phyloP scores from a whole-genome alignment of 2,113 vertebrate genomes.

The Felis chaus region DNA sequence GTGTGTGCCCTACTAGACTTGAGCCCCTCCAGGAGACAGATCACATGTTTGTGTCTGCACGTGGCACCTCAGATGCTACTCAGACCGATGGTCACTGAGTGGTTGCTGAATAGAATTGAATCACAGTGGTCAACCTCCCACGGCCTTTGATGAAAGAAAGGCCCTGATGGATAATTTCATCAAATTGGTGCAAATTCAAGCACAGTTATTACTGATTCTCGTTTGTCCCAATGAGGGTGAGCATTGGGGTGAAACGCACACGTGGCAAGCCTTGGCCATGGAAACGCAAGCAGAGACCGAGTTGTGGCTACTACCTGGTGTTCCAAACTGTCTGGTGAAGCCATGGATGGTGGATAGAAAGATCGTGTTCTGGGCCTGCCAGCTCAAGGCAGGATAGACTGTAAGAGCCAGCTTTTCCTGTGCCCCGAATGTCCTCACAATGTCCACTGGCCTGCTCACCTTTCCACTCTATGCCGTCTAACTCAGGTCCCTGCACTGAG shows the following conservation, averaged over 20 bases:
- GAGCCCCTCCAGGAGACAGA: not conserved
- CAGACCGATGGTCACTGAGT: fast-evolving
- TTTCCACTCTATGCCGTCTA: not conserved
- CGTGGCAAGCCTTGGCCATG: not conserved
- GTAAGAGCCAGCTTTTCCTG: not conserved
- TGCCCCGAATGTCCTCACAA: not conserved
- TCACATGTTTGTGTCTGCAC: not conserved
- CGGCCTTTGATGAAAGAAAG: not conserved
- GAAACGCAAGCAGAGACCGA: not conserved
- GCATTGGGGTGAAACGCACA: not conserved
- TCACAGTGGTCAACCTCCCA: not conserved
- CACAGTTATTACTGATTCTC: not conserved
- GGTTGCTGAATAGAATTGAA: not conserved
- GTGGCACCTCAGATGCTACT: not conserved
- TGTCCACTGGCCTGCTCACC: not conserved
- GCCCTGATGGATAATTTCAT: not conserved
- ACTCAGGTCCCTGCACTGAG: not conserved
- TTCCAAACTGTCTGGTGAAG: not conserved
- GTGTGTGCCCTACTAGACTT: not conserved
- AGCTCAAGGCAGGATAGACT: not conserved
- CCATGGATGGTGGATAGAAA: not conserved
- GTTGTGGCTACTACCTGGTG: not conserved
- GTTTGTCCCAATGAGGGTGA: not conserved
- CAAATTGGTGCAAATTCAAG: not conserved
- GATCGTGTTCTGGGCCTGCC: not conserved